Evolutionary conservation across 1,140 invertebrate species (phyloP).

Genomic region (Sycophila sp.): DNA sequence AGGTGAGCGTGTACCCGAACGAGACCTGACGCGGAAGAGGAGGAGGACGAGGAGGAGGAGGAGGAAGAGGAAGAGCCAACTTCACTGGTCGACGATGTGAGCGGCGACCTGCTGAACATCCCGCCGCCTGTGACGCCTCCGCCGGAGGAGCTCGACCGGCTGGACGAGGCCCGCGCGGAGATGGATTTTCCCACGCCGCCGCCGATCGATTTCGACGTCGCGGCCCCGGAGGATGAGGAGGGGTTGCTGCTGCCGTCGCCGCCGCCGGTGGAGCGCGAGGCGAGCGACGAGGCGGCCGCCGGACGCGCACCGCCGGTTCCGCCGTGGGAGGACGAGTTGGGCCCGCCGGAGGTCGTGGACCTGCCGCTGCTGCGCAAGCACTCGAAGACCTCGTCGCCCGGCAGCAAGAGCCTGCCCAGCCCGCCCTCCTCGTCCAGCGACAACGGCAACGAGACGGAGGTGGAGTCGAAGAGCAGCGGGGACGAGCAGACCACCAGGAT

Average conservation of each 20-base stretch:
- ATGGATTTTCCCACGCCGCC: constrained; percentile 26
- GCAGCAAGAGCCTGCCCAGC: constrained; percentile 32
- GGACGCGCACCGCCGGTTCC: background rate
- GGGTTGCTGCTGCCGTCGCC: background rate
- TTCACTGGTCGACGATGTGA: background rate
- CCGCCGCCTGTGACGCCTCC: constrained; percentile 11
- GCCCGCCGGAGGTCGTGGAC: background rate
- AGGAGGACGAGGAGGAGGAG: background rate
- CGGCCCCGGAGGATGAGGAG: background rate
- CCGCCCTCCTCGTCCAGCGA: background rate
- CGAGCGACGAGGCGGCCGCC: background rate
- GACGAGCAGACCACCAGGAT: constrained; percentile 15
- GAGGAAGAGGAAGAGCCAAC: background rate
- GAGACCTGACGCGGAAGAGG: background rate
- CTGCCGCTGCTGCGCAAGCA: background rate
- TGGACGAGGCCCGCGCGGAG: background rate
- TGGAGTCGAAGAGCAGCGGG: constrained; percentile 23
- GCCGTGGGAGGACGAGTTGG: constrained; percentile 15
- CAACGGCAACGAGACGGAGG: constrained; percentile 19
- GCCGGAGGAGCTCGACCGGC: background rate
- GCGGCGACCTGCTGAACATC: constrained; percentile 20
- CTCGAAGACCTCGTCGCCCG: constrained; percentile 10
- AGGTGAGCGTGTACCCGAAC: background rate
- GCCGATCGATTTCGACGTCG: constrained; percentile 34
- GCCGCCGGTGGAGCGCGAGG: background rate